phyloP scores from a whole-genome alignment of 2,113 vertebrate species.

The Paraplagusia blochii region DNA sequence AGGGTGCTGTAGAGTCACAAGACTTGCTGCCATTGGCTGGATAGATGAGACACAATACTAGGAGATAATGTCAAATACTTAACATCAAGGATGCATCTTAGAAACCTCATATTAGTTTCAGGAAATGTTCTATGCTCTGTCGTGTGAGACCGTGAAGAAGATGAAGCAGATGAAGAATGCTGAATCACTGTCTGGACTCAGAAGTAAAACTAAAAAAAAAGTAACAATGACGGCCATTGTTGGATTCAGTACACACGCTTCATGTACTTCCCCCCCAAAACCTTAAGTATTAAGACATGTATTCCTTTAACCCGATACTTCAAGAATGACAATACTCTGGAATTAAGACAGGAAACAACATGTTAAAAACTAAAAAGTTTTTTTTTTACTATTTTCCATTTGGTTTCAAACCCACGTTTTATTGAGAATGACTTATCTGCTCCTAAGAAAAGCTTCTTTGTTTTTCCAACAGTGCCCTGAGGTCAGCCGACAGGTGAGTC shows the following conservation, averaged over 20 bases:
- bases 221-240: constrained; percentile 67
- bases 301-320: not conserved
- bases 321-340: not conserved
- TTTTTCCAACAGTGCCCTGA: constrained; percentile 4
- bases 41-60: too few relatives aligned
- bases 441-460: not conserved
- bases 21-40: too few relatives aligned
- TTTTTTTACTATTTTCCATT: not conserved
- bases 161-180: too few relatives aligned
- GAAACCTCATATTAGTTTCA: too few relatives aligned
- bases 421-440: too few relatives aligned
- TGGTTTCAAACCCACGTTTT: too few relatives aligned
- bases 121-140: too few relatives aligned
- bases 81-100: too few relatives aligned
- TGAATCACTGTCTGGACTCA: constrained; percentile 58
- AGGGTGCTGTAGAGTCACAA: too few relatives aligned
- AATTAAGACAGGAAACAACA: not conserved
- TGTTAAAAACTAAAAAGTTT: too few relatives aligned
- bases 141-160: constrained; percentile 39
- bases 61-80: too few relatives aligned
- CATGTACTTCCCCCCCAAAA: not conserved
- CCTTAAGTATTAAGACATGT: too few relatives aligned
- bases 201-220: not conserved
- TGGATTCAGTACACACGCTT: not conserved
- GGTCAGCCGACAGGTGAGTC: constrained; percentile 11